Evolutionary conservation across 2,888 invertebrate genomes (phyloP).

Genomic region (Ophioninae sp.): DNA sequence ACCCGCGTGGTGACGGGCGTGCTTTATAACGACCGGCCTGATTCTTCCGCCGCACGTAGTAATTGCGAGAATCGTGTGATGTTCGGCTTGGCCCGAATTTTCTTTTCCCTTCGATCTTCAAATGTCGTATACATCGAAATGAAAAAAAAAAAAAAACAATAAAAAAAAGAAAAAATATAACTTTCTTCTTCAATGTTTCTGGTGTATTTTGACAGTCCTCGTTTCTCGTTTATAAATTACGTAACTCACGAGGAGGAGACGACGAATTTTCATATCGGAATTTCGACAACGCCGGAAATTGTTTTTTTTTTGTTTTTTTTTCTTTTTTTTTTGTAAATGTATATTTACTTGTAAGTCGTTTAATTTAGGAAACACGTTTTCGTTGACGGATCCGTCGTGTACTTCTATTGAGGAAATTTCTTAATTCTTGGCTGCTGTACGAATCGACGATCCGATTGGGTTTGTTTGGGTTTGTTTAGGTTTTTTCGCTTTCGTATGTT

Average conservation of each 20-base stretch:
- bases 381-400: no score
- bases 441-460: no score
- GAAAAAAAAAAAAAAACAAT: conserved; percentile 36
- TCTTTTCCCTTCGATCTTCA: conserved; percentile 35
- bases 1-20: conserved; percentile 39
- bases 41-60: conserved; percentile 40
- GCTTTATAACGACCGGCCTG: conserved; percentile 33
- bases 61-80: conserved; percentile 36
- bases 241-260: conserved; percentile 1
- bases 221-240: conserved; percentile 26
- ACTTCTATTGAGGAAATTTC: not conserved
- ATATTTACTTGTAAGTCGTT: not conserved
- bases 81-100: conserved; percentile 11
- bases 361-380: not conserved
- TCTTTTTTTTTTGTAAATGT: not conserved
- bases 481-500: no score
- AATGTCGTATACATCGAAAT: conserved; percentile 36
- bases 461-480: no score
- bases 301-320: no score
- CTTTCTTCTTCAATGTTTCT: not conserved
- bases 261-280: not conserved
- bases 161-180: conserved; percentile 35
- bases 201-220: conserved; percentile 38
- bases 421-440: not conserved
- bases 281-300: not conserved